These are phyloP conservation scores for Coryphaenoides rupestris DNA, from an alignment of 2,113 vertebrate species.

Conservation along the genomic window DNA sequence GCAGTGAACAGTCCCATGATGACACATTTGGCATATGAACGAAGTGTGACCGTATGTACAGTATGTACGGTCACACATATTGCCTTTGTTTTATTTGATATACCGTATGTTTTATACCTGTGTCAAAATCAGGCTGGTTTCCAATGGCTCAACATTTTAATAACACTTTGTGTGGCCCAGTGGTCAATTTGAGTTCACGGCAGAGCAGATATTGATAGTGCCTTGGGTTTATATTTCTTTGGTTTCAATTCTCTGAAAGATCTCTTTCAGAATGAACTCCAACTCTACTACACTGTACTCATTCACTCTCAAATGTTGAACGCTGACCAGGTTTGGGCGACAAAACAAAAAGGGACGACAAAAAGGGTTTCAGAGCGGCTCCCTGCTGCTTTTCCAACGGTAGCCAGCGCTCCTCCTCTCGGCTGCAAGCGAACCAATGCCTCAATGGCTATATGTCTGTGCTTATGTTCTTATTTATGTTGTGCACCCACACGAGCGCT, in stretches of 20 bases:
- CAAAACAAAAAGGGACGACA: slow-evolving; percentile 21
- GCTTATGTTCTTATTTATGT: slow-evolving; percentile 38
- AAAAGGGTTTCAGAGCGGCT: slow-evolving; percentile 7
- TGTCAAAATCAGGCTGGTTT: too few relatives aligned
- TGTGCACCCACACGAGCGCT: slow-evolving; percentile 17
- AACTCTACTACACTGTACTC: slow-evolving; percentile 16
- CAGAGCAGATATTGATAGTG: too few relatives aligned
- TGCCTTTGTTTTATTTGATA: too few relatives aligned
- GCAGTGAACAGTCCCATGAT: too few relatives aligned
- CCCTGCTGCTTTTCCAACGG: slow-evolving; percentile 15
- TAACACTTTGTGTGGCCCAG: too few relatives aligned
- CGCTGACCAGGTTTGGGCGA: slow-evolving; percentile 18
- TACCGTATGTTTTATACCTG: too few relatives aligned
- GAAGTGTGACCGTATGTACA: too few relatives aligned
- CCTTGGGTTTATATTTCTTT: background rate
- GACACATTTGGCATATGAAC: too few relatives aligned
- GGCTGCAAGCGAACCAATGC: background rate
- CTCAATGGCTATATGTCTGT: slow-evolving; percentile 4
- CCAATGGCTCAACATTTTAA: too few relatives aligned
- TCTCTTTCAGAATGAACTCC: background rate
- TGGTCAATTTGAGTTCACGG: too few relatives aligned
- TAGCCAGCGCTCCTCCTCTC: background rate
- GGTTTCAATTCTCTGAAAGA: background rate
- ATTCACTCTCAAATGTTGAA: slow-evolving; percentile 43
- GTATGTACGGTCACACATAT: too few relatives aligned